Evolutionary conservation across 2,797 vertebrate species (phyloP).

Genomic region (Mormyrops boulengeri): DNA sequence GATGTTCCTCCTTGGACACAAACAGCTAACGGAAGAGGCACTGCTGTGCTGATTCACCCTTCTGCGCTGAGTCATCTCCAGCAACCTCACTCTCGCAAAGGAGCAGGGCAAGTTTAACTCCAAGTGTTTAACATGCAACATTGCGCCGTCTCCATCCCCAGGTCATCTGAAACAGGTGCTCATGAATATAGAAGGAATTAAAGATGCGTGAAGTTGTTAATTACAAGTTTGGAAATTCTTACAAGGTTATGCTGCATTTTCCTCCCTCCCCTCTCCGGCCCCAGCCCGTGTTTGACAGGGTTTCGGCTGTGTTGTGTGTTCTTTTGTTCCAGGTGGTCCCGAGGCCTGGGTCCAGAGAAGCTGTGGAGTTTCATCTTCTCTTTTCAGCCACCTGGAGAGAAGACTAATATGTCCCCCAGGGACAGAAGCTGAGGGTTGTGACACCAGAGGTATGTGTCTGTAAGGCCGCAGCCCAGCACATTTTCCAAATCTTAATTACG

Average conservation of each 20-base stretch:
- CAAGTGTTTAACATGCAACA: conserved; percentile 42
- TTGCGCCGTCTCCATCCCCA: conserved; percentile 28
- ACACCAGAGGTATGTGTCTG: background rate
- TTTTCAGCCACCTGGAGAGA: background rate
- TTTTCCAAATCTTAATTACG: background rate
- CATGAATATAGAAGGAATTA: conserved; percentile 59
- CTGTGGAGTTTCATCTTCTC: background rate
- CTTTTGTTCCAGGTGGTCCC: conserved; percentile 23
- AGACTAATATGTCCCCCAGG: conserved; percentile 10
- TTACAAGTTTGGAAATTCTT: conserved; percentile 49
- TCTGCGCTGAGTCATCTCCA: background rate
- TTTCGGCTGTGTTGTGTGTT: conserved; percentile 30
- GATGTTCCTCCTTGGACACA: background rate
- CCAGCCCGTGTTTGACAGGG: conserved; percentile 25
- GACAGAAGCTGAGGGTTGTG: background rate
- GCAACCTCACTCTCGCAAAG: background rate
- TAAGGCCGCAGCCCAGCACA: background rate
- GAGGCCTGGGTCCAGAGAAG: background rate
- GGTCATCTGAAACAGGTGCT: conserved; percentile 57
- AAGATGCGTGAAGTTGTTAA: conserved; percentile 57
- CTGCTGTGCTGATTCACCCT: conserved; percentile 9
- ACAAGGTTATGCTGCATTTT: conserved; percentile 43
- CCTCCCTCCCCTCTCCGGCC: background rate
- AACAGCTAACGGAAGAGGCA: background rate
- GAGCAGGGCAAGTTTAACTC: conserved; percentile 27